Conservation (phyloP, 2,888 invertebrate genomes). For the Gasteruption jaculator region DNA sequence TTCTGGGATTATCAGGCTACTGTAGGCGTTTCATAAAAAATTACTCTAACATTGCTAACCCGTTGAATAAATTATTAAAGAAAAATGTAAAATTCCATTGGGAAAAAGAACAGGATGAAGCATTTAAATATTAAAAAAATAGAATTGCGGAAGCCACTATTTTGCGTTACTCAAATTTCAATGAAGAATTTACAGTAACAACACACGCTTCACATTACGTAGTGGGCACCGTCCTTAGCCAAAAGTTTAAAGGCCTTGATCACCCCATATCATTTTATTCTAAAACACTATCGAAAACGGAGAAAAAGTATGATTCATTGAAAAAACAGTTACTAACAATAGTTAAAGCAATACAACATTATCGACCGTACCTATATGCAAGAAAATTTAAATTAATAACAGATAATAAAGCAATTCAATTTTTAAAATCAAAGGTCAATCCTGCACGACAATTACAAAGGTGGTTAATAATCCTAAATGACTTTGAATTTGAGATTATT, state of each 20-base stretch:
- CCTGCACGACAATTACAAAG: no score
- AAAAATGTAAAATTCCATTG: conserved; percentile 3
- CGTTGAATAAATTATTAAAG: neutral
- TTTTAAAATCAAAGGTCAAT: no score
- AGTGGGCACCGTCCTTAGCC: conserved; percentile 5
- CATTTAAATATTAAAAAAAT: neutral
- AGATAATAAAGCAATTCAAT: no score
- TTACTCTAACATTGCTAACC: conserved; percentile 7
- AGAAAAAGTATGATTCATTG: no score
- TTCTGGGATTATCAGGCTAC: conserved; percentile 6
- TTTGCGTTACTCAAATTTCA: conserved; percentile 8
- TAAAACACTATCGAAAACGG: no score
- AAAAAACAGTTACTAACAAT: no score
- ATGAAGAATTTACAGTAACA: conserved; percentile 2
- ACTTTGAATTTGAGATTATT: no score
- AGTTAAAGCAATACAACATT: no score
- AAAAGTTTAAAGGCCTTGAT: neutral
- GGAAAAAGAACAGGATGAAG: neutral
- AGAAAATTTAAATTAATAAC: no score
- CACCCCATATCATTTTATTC: no score
- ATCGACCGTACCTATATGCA: no score
- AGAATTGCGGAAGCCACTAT: neutral
- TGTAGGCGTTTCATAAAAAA: conserved; percentile 7
- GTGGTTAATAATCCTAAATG: no score
- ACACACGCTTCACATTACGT: conserved; percentile 1